Conservation (phyloP, 92 coral and sea anemone genomes). For the Epizoanthus fatuus region DNA sequence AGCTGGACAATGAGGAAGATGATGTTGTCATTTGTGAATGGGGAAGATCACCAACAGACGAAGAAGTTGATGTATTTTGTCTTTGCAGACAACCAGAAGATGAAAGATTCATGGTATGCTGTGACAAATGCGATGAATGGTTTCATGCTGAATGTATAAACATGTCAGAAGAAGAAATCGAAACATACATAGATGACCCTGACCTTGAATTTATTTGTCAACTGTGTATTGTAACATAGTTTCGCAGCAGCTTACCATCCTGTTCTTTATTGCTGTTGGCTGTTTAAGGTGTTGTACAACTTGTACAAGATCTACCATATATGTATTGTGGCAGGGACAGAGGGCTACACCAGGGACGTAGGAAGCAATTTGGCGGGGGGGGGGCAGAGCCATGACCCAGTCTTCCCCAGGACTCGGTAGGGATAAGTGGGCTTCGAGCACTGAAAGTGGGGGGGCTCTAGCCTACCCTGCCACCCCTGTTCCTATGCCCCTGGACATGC, state of each 20-base stretch:
- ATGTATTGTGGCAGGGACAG: too few relatives aligned
- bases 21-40: conserved; percentile 59
- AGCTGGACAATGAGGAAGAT: conserved; percentile 42
- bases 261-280: too few relatives aligned
- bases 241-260: background rate
- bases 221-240: conserved; percentile 35
- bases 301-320: too few relatives aligned
- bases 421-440: too few relatives aligned
- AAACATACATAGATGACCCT: conserved; percentile 52
- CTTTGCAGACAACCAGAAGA: conserved; percentile 78
- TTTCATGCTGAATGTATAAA: conserved; percentile 67
- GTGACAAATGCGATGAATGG: conserved; percentile 78
- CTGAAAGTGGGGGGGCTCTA: too few relatives aligned
- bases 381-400: too few relatives aligned
- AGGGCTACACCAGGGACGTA: too few relatives aligned
- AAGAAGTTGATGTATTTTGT: conserved; percentile 58
- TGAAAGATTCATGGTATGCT: conserved; percentile 75
- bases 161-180: conserved; percentile 51
- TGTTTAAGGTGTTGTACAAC: too few relatives aligned
- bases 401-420: too few relatives aligned
- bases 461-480: too few relatives aligned
- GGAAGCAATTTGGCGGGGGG: too few relatives aligned
- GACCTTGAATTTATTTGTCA: conserved; percentile 66
- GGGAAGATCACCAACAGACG: conserved; percentile 48
- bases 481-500: too few relatives aligned